These are phyloP conservation scores for Astyanax mexicanus DNA, from an alignment of 2,797 vertebrate genomes.

Conservation along the genomic window DNA sequence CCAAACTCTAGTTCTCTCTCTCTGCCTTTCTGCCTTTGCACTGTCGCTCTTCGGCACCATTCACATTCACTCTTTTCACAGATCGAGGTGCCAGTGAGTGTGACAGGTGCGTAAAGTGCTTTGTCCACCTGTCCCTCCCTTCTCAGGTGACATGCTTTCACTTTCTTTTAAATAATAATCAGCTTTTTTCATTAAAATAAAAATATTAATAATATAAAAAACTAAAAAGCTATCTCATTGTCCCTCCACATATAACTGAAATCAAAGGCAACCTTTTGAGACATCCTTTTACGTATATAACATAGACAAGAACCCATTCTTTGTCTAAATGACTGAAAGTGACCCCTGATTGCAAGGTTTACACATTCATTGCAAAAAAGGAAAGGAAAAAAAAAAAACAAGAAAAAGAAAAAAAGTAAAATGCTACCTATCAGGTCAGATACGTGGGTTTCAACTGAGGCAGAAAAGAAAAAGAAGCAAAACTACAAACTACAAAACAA, in stretches of 20 bases:
- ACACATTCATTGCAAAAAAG: slow-evolving; percentile 71
- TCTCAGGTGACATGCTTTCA: slow-evolving; percentile 53
- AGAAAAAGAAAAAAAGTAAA: slow-evolving; percentile 22
- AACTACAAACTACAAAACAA: slow-evolving; percentile 58
- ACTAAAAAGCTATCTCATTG: slow-evolving; percentile 55
- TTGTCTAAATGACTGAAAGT: slow-evolving; percentile 64
- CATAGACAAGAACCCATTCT: slow-evolving; percentile 65
- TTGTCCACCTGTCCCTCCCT: slow-evolving; percentile 68
- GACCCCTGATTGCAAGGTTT: slow-evolving; percentile 73
- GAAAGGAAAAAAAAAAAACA: slow-evolving; percentile 24
- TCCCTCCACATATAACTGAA: slow-evolving; percentile 60
- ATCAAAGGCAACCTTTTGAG: slow-evolving; percentile 67
- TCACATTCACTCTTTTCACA: slow-evolving; percentile 83
- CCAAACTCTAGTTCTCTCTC: slow-evolving; percentile 49
- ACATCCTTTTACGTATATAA: slow-evolving; percentile 60
- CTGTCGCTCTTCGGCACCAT: slow-evolving; percentile 65
- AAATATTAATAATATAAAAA: slow-evolving; percentile 17
- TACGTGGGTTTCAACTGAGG: slow-evolving; percentile 54
- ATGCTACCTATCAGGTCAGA: slow-evolving; percentile 56
- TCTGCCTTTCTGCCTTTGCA: slow-evolving; percentile 14
- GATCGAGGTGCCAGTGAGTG: slow-evolving; percentile 81
- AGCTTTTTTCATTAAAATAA: slow-evolving; percentile 32
- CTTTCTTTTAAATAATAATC: slow-evolving; percentile 35
- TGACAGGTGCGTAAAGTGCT: slow-evolving; percentile 83
- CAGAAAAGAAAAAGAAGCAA: slow-evolving; percentile 46